phyloP scores from a whole-genome alignment of 30 jellyfish, hydroid and myxozoan species.

The Haliclystus octoradiatus region DNA sequence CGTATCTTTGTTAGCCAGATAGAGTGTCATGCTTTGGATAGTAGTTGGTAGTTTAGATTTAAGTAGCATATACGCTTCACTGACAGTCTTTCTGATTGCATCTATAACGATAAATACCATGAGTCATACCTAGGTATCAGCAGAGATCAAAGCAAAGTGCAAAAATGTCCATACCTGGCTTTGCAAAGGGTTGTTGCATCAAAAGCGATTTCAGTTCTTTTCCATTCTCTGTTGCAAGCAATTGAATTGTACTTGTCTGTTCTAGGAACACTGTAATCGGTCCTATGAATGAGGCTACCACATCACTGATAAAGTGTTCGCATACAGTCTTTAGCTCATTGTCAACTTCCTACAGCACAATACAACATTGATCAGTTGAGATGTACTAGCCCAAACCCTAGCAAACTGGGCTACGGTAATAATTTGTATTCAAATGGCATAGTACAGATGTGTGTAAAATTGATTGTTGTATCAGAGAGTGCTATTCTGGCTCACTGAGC shows the following conservation, averaged over 20 bases:
- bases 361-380: background rate
- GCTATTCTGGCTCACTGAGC: background rate
- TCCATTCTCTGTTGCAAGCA: constrained; percentile 87
- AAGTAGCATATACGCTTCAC: constrained; percentile 92
- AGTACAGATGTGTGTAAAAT: background rate
- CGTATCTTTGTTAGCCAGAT: constrained; percentile 88
- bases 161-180: constrained; percentile 49
- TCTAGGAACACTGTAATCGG: constrained; percentile 59
- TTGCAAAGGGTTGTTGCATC: constrained; percentile 92
- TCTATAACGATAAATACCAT: constrained; percentile 15
- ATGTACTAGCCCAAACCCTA: background rate
- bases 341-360: constrained; percentile 59
- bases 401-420: too few relatives aligned
- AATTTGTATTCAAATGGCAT: too few relatives aligned
- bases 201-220: constrained; percentile 51
- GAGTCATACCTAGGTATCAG: background rate
- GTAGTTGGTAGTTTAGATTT: constrained; percentile 88
- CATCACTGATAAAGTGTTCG: constrained; percentile 70
- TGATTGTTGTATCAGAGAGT: background rate
- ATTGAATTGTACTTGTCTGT: constrained; percentile 58
- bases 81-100: constrained; percentile 73
- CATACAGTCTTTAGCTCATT: constrained; percentile 65
- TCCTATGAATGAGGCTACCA: constrained; percentile 57
- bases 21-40: constrained; percentile 69
- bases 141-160: background rate